phyloP scores from a whole-genome alignment of 64 coral and sea anemone genomes.

The Acropora tenuis region DNA sequence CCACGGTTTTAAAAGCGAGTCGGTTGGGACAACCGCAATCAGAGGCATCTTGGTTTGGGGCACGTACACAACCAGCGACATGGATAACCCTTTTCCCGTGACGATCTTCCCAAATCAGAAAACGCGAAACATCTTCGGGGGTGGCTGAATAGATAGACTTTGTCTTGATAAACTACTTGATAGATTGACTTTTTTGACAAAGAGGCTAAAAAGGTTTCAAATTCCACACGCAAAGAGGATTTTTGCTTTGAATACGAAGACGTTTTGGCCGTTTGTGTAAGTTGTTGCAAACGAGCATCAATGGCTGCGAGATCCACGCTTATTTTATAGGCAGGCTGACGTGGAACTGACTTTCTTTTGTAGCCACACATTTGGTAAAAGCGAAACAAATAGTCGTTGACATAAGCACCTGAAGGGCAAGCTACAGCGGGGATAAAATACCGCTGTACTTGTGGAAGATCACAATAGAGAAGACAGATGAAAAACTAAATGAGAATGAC shows the following conservation, averaged over 20 bases:
- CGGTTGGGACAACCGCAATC: conserved; percentile 31
- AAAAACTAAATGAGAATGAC: background rate
- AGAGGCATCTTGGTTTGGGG: background rate
- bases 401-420: conserved; percentile 52
- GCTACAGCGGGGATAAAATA: conserved; percentile 52
- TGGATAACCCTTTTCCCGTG: conserved; percentile 13
- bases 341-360: background rate
- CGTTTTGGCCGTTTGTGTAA: background rate
- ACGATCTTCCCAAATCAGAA: conserved; percentile 17
- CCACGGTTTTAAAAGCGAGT: conserved; percentile 8
- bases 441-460: conserved; percentile 21
- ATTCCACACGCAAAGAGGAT: too few relatives aligned
- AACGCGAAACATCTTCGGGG: conserved; percentile 10
- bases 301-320: background rate
- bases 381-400: conserved; percentile 53
- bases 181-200: too few relatives aligned
- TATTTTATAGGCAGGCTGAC: background rate
- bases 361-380: conserved; percentile 74
- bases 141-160: conserved; percentile 13
- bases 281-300: conserved; percentile 17
- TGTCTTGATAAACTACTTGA: too few relatives aligned
- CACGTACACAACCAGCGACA: background rate
- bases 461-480: conserved; percentile 17
- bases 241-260: background rate
- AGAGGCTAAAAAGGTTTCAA: too few relatives aligned